A percentile compares a stretch with the other conserved stretches of the same genome.
Conservation (phyloP, 1,140 invertebrate genomes). For the Hesperophylax magnus region DNA sequence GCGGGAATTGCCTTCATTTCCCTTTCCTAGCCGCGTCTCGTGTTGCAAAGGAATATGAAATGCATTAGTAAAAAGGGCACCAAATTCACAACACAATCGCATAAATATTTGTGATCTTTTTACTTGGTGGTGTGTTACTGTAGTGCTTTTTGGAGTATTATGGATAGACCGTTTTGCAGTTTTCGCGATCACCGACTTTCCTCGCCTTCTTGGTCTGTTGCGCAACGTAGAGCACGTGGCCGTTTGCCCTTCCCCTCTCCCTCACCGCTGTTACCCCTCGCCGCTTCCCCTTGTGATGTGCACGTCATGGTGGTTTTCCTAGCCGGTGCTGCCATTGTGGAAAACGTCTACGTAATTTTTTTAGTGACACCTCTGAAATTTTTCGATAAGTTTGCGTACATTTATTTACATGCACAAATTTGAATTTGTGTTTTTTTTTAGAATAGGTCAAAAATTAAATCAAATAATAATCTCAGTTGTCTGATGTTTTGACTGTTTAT, state of each 20-base stretch:
- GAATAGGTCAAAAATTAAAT: not conserved
- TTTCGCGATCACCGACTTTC: slow-evolving; percentile 34
- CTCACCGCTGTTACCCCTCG: not conserved
- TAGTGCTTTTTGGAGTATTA: not conserved
- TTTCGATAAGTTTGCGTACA: not conserved
- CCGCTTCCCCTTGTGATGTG: not conserved
- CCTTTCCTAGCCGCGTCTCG: not conserved
- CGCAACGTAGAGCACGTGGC: slow-evolving; percentile 61
- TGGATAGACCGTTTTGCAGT: not conserved
- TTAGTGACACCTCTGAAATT: not conserved
- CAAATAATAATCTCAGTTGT: not conserved
- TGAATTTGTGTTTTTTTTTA: no score
- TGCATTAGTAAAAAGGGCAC: not conserved
- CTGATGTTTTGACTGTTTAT: no score
- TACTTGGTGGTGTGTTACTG: not conserved
- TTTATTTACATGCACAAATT: not conserved
- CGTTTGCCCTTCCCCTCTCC: slow-evolving; percentile 58
- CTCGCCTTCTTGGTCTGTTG: slow-evolving; percentile 59
- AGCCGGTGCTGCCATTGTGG: not conserved
- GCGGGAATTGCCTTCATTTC: not conserved
- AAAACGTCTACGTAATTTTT: not conserved
- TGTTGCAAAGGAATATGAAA: not conserved
- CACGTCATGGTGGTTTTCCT: not conserved
- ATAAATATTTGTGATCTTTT: not conserved
- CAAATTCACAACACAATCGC: not conserved